Evolutionary conservation across 2,888 invertebrate genomes (phyloP).

Genomic region (Lamellibrachia columna): DNA sequence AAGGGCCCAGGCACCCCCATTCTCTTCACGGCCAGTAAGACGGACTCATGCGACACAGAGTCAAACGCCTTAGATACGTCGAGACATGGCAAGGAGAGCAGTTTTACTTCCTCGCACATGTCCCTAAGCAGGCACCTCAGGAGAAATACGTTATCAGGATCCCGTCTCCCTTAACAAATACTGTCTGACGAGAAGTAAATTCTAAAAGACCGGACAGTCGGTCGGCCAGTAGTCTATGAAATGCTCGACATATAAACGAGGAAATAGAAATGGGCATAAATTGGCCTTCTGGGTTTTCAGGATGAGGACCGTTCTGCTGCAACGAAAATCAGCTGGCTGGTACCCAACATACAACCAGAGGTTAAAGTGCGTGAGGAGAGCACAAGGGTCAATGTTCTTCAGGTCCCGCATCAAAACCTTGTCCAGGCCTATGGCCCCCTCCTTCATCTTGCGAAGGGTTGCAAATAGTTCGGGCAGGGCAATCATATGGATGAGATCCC

Average conservation of each 20-base stretch:
- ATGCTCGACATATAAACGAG: not conserved
- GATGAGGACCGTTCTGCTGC: not conserved
- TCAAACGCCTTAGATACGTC: not conserved
- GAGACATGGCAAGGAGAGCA: not conserved
- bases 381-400: not conserved
- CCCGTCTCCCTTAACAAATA: not conserved
- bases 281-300: not conserved
- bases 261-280: not conserved
- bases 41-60: not conserved
- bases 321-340: not conserved
- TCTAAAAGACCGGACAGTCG: not conserved
- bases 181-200: not conserved
- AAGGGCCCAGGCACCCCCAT: not conserved
- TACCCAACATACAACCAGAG: not conserved
- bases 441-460: not conserved
- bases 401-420: not conserved
- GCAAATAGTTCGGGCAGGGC: not conserved
- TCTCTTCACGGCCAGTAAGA: no score
- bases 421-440: not conserved
- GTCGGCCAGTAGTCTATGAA: slow-evolving; percentile 5
- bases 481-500: no score
- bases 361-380: not conserved
- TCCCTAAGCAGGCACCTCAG: not conserved
- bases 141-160: no score
- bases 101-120: not conserved